Base-by-base conservation (phyloP, 2,113 vertebrate genomes). In the Microtus pennsylvanicus region DNA sequence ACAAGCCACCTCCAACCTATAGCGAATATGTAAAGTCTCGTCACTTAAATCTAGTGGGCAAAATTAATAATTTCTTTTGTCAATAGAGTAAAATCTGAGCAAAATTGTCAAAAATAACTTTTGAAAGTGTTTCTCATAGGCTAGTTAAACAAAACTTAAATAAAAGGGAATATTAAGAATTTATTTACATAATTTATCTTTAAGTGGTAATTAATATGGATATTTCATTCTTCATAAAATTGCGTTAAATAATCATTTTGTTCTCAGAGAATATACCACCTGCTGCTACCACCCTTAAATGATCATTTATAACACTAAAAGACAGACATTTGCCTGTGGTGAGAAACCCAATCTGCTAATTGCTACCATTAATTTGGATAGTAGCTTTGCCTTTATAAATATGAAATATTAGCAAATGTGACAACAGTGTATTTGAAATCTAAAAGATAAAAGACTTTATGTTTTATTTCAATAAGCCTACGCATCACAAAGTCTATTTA, bases 191-290 rank as follows among this genome's bases (percentile, higher is more conserved):
- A 94, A 93, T 91, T 30, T 95, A 5, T 52, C 67, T 74, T 89
- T 91, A 82, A 95, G 55, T 89, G 76, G 61, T 22, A 92, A 93
- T 97, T 95, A 94, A 90, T 87, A 87, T 91, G 76, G 63, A 69
- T 90, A 35, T 65, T 75, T 94, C 55, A 93, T 97, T 94, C 76
- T 92, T 94, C 85, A 95, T 95, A 92, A 93, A 94, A 91, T 92
- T 89, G 90, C 95, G 69, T 96, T 98, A 96, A 98, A 96, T 96
- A 98, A 97, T 98, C 96, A 95, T 97, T 97, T 94, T 95, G 69
- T 97, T 96, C 82, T 94, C 50, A 80, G 86, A 95, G 61, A 95
- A 72, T 93, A 89, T 78, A 94, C 92, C 96, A 93, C 95, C 89
- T 96, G 90, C 94, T 97, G 96, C 42, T 97, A 80, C 94, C 90